A percentile compares a stretch with the other conserved stretches of the same genome.
These are phyloP conservation scores for Melanotaenia pygmaea DNA, from an alignment of 2,797 vertebrate species.

Conservation along the genomic window DNA sequence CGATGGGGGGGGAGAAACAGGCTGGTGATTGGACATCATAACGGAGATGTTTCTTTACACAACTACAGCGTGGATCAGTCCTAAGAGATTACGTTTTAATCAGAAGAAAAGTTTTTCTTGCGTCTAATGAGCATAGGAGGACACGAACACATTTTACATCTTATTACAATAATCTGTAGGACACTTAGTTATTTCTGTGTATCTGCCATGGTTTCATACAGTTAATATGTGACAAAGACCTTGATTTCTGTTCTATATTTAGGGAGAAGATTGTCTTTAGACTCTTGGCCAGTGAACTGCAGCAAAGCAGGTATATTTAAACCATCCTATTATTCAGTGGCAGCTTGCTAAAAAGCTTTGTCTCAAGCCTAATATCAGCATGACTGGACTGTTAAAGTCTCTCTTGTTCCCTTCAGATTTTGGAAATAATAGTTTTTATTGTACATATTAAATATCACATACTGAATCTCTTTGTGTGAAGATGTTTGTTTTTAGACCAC, in stretches of 20 bases:
- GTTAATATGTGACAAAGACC: too few species aligned
- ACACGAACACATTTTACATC: not conserved
- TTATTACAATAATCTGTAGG: not conserved
- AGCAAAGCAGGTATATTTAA: not conserved
- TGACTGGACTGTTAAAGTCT: not conserved
- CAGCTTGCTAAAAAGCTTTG: not conserved
- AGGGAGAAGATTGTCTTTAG: not conserved
- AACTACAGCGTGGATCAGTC: not conserved
- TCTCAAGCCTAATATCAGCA: too few species aligned
- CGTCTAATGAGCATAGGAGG: not conserved
- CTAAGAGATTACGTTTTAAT: not conserved
- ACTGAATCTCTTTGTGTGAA: constrained; percentile 1
- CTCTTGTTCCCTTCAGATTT: not conserved
- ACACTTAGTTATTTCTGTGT: not conserved
- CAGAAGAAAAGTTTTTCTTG: not conserved
- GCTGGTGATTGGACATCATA: constrained; percentile 70
- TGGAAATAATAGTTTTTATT: constrained; percentile 9
- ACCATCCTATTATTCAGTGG: not conserved
- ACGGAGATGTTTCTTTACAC: constrained; percentile 70
- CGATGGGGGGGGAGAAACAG: constrained; percentile 59
- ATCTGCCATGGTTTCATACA: not conserved
- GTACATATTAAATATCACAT: not conserved
- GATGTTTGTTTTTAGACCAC: constrained; percentile 25
- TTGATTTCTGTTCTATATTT: too few species aligned
- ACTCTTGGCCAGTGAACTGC: not conserved